Evolutionary conservation across 2,113 vertebrate genomes (phyloP), one percentile per base, ranked within the genome.

Genomic region (Larimichthys polyactis): DNA sequence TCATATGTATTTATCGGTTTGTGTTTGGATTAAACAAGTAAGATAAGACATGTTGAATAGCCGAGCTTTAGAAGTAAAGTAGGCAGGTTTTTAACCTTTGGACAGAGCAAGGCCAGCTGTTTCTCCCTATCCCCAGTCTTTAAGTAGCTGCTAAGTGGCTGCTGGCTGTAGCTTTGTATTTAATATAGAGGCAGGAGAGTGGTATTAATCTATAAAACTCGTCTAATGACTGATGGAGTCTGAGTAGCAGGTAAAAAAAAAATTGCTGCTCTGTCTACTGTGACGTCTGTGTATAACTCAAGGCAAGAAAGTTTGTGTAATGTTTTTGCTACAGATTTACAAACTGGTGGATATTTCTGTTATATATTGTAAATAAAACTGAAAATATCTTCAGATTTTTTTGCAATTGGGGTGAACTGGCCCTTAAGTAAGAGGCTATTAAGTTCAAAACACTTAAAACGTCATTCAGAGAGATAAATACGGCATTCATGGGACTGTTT

Each of bases 401-500:
- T 40, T 54, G 49, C 29, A 70, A 24, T 49, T 67, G 44, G n/a
- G 14, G 6, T 32, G 40, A 65, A 48, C 55, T 51, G n/a, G 14
- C 32, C 11, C 11, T 40, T 52, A 1, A 29, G 17, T 3, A 20
- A 19, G 15, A 17, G 71, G 16, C 46, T 59, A 12, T 40, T n/a
- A 78, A 71, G 60, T 82, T 75, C 11, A 29, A 49, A 27, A 27
- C 4, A 15, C 58, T 72, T 55, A 44, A 12, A 48, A 40, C 36
- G n/a, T 46, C 14, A 11, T 32, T 3, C 52, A 44, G 7, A 52
- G 51, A 4, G 17, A 72, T 68, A 22, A 58, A 44, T 57, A 48
- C 71, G 17, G 7, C 60, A 62, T 87, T 76, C 55, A 58, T 40
- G 29, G 49, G 22, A 52, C 19, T 51, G 44, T 44, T 55, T 71